A percentile compares a stretch with the other conserved stretches of the same genome.
Conservation (phyloP, 2,888 invertebrate species). For the Caenorhabditis japonica region DNA sequence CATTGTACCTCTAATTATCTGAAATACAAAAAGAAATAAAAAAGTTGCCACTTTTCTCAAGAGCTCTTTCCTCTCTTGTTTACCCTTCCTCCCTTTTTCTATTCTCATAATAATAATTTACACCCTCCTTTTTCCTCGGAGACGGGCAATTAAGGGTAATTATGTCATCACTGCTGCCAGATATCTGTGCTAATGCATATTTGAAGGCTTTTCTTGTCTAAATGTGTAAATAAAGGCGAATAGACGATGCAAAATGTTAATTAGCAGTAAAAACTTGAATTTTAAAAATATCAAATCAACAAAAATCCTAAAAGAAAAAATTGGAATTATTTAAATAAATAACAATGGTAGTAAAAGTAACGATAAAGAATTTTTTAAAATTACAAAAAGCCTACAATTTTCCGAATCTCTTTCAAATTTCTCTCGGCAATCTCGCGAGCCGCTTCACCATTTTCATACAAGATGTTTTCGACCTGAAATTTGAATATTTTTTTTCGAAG, state of each 20-base stretch:
- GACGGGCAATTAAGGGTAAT: conserved; percentile 18
- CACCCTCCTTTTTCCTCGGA: background rate
- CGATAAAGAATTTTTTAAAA: conserved; percentile 4
- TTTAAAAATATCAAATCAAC: conserved; percentile 2
- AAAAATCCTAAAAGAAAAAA: background rate
- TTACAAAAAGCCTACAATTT: conserved; percentile 53
- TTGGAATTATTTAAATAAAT: background rate
- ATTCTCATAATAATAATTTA: conserved; percentile 6
- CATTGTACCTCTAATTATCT: too few species aligned
- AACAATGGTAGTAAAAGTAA: background rate
- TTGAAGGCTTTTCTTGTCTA: conserved; percentile 11
- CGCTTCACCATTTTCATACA: conserved; percentile 45
- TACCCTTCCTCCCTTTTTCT: background rate
- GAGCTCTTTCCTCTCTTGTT: background rate
- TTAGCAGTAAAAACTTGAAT: background rate
- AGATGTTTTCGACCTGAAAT: conserved; percentile 54
- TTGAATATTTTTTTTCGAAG: background rate
- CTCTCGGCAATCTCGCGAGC: conserved; percentile 54
- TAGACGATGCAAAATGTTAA: background rate
- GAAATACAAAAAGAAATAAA: conserved; percentile 1
- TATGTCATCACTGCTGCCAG: conserved; percentile 36
- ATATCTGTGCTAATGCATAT: conserved; percentile 16
- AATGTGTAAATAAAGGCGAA: too few species aligned
- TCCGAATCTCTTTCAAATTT: conserved; percentile 50
- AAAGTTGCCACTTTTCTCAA: conserved; percentile 1